Percentiles rank a stretch among this genome's conserved stretches.
These are phyloP conservation scores for Coracias cyanogaster DNA, from an alignment of 2,797 vertebrate genomes.

Conservation along the genomic window DNA sequence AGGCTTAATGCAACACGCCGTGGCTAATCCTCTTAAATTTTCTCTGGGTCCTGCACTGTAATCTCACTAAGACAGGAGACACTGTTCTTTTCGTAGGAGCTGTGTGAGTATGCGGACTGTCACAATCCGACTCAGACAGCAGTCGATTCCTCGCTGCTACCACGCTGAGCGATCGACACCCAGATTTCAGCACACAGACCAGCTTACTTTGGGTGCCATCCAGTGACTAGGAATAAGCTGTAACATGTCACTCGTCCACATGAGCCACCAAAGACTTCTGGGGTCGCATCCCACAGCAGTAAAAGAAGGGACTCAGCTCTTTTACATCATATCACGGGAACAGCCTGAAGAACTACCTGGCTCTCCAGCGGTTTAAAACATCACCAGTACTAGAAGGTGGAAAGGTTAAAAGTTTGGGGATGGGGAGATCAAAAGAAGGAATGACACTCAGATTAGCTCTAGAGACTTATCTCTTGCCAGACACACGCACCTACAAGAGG, in stretches of 20 bases:
- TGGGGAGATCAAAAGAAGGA: neutral
- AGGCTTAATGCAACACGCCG: neutral
- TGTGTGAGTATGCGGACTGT: neutral
- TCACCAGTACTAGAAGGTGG: neutral
- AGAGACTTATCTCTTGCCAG: neutral
- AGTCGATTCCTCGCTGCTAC: neutral
- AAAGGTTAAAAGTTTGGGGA: neutral
- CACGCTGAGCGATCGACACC: neutral
- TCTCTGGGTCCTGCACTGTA: neutral
- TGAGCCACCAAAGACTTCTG: neutral
- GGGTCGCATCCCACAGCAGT: rapidly evolving
- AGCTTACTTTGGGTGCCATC: neutral
- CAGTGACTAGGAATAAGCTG: neutral
- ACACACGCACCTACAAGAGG: neutral
- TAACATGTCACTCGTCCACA: neutral
- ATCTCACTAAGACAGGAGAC: neutral
- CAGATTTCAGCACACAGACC: neutral
- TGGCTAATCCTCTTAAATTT: conserved; percentile 46
- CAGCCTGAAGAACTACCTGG: neutral
- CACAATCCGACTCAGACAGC: neutral
- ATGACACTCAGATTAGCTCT: neutral
- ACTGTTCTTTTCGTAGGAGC: neutral
- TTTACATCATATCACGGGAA: neutral
- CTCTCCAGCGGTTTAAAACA: neutral
- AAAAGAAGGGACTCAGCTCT: neutral